Conservation (phyloP, 2,113 vertebrate species). For the Eleginops maclovinus region DNA sequence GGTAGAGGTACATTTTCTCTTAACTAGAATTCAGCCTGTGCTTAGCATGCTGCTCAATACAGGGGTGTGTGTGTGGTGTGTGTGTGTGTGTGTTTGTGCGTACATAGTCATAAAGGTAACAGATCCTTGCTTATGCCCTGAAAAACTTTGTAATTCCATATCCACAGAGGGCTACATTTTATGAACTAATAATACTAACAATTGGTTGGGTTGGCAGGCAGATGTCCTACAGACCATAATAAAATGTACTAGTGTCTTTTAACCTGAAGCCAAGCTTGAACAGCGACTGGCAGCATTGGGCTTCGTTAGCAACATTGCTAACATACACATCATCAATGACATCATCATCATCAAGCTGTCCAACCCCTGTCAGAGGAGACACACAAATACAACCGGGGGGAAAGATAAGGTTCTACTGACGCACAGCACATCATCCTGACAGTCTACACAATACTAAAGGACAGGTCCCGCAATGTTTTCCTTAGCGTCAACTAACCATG, state of each 20-base stretch:
- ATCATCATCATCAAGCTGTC: constrained; percentile 32
- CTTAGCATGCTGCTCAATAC: constrained; percentile 20
- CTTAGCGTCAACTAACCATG: not conserved
- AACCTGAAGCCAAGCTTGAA: constrained; percentile 20
- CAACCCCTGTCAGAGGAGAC: constrained; percentile 24
- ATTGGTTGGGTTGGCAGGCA: not conserved
- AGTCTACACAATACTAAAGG: not conserved
- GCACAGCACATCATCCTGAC: no score
- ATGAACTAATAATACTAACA: no score
- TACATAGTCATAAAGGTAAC: no score
- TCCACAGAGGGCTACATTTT: no score
- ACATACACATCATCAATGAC: constrained; percentile 34
- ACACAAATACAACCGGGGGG: constrained; percentile 7
- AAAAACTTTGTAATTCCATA: no score
- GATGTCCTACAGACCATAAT: constrained; percentile 17
- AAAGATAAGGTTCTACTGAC: constrained; percentile 18
- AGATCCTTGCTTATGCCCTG: no score
- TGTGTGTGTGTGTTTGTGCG: no score
- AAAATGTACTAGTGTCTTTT: constrained; percentile 8
- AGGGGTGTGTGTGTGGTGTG: not conserved
- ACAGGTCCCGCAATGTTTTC: no score
- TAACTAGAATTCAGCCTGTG: constrained; percentile 20
- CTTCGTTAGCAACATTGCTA: constrained; percentile 8
- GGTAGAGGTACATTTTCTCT: constrained; percentile 20
- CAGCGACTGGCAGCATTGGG: constrained; percentile 25